Evolutionary conservation across 2,797 vertebrate species (phyloP).

Genomic region (Anomalospiza imberbis): DNA sequence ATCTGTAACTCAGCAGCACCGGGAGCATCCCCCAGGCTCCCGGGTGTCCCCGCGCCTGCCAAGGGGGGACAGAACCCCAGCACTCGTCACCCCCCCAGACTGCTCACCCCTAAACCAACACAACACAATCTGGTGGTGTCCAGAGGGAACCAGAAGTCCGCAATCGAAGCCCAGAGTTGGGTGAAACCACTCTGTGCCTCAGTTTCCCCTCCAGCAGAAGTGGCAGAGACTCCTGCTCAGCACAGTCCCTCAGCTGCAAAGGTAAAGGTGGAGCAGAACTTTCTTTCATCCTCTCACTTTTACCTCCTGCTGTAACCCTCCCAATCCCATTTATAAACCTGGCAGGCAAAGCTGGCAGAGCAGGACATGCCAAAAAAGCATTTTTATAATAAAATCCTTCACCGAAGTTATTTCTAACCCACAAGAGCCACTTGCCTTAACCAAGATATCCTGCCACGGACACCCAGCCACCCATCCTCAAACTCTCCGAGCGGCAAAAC

Average conservation of each 20-base stretch:
- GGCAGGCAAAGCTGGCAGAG: not conserved
- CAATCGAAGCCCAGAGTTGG: not conserved
- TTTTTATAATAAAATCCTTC: not conserved
- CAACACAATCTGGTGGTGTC: not conserved
- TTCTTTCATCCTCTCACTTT: not conserved
- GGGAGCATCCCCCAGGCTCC: not conserved
- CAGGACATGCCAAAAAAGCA: not conserved
- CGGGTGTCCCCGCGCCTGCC: not conserved
- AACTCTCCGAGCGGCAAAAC: not conserved
- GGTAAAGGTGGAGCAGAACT: not conserved
- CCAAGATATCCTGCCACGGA: conserved; percentile 6
- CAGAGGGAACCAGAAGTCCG: not conserved
- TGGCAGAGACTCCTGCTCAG: not conserved
- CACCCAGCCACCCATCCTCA: not conserved
- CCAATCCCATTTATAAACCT: not conserved
- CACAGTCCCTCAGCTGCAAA: not conserved
- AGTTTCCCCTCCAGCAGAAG: not conserved
- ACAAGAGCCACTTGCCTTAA: conserved; percentile 38
- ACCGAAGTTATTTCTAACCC: conserved; percentile 1
- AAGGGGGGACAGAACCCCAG: not conserved
- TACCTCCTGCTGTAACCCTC: not conserved
- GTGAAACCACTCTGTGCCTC: not conserved
- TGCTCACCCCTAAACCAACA: accelerated
- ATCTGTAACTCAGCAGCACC: not conserved
- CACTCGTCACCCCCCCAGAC: not conserved